A percentile compares a stretch with the other conserved stretches of the same genome.
Evolutionary conservation across 2,797 vertebrate species (phyloP).

Genomic region (Glossophaga mutica): DNA sequence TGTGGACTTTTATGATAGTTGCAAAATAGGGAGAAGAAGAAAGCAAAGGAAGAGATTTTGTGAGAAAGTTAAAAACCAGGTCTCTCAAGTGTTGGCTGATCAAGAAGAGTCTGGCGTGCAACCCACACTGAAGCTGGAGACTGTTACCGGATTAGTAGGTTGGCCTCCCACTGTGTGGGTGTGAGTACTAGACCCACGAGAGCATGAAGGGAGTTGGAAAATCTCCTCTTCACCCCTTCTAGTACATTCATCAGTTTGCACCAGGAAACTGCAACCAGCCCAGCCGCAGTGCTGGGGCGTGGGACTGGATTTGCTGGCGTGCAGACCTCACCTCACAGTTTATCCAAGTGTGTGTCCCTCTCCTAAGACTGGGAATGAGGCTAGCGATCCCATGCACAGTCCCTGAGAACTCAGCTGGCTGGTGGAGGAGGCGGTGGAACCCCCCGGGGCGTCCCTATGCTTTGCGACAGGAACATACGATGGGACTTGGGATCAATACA

Average conservation of each 20-base stretch:
- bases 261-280: not conserved
- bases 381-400: fast-evolving
- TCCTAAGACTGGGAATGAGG: not conserved
- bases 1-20: not conserved
- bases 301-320: not conserved
- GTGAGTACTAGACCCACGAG: not conserved
- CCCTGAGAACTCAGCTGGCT: not conserved
- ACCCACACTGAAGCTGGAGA: no score
- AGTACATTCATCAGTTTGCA: not conserved
- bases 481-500: not conserved
- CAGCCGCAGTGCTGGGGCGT: no score
- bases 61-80: not conserved
- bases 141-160: not conserved
- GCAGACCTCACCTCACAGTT: not conserved
- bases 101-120: not conserved
- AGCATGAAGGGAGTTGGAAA: not conserved
- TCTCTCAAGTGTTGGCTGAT: not conserved
- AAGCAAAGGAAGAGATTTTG: not conserved
- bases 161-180: no score
- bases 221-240: no score
- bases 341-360: no score
- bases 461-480: not conserved
- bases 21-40: not conserved
- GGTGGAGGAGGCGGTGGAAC: not conserved
- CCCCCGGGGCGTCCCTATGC: not conserved